Evolutionary conservation across 2,888 invertebrate species (phyloP).

Genomic region (Synanthedon tipuliformis): DNA sequence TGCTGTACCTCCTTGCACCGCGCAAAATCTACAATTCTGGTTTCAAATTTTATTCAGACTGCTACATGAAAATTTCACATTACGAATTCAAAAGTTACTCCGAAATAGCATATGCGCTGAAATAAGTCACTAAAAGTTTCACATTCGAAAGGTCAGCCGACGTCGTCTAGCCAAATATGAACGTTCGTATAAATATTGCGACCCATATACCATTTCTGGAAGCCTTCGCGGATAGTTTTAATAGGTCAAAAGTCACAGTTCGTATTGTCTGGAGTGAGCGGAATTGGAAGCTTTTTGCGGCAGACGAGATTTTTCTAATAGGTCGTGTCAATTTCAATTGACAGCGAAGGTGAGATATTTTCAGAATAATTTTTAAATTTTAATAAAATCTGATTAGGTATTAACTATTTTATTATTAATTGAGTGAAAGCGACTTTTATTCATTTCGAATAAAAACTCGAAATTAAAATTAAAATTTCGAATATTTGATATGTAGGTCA

Average conservation of each 20-base stretch:
- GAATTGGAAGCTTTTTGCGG: constrained; percentile 6
- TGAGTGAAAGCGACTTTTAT: too few species aligned
- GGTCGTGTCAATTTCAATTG: not conserved
- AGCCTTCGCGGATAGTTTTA: constrained; percentile 12
- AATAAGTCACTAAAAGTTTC: constrained; percentile 4
- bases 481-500: too few species aligned
- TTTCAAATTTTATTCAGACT: too few species aligned
- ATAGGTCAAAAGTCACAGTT: constrained; percentile 32
- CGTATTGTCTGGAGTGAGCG: constrained; percentile 10
- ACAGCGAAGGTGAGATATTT: not conserved
- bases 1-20: too few species aligned
- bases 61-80: not conserved
- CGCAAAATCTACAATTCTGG: too few species aligned
- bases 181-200: not conserved
- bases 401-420: too few species aligned
- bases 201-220: constrained; percentile 1
- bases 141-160: constrained; percentile 3
- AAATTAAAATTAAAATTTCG: too few species aligned
- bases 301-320: not conserved
- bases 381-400: too few species aligned
- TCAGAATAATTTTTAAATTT: not conserved
- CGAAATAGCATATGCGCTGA: constrained; percentile 1
- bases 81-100: not conserved
- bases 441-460: too few species aligned
- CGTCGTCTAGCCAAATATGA: constrained; percentile 2